Conservation (phyloP, 2,888 invertebrate genomes). For the Synanthedon formicaeformis region DNA sequence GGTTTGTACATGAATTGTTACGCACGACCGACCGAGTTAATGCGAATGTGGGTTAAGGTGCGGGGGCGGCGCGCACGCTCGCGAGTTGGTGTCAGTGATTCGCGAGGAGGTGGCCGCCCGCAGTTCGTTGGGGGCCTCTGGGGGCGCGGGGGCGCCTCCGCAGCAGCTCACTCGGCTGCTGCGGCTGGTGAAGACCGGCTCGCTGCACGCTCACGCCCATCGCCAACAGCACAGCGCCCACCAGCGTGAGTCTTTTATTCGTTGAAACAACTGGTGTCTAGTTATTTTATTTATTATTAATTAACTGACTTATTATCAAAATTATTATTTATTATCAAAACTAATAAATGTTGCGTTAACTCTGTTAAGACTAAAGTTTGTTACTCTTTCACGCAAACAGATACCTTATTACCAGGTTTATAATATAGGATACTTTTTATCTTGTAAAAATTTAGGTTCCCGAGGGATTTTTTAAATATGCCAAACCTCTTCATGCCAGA, state of each 20-base stretch:
- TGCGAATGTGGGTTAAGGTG: conserved; percentile 26
- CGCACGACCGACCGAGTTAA: conserved; percentile 26
- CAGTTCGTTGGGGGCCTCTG: conserved; percentile 86
- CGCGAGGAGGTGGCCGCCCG: conserved; percentile 53
- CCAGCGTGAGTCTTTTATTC: background rate
- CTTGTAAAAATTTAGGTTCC: too few relatives aligned
- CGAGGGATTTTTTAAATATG: too few relatives aligned
- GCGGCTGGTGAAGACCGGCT: background rate
- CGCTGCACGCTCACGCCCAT: background rate
- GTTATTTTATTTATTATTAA: too few relatives aligned
- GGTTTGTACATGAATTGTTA: conserved; percentile 15
- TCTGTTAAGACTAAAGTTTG: too few relatives aligned
- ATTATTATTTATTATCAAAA: too few relatives aligned
- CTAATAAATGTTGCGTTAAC: too few relatives aligned
- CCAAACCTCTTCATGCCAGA: too few relatives aligned
- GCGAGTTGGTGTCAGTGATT: conserved; percentile 17
- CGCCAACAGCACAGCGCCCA: background rate
- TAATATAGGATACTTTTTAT: too few relatives aligned
- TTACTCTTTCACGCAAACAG: too few relatives aligned
- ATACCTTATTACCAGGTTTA: too few relatives aligned
- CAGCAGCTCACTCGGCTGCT: conserved; percentile 20
- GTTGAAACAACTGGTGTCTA: too few relatives aligned
- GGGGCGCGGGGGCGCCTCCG: conserved; percentile 80
- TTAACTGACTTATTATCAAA: too few relatives aligned
- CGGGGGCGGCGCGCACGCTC: conserved; percentile 61